Evolutionary conservation across 2,113 vertebrate species (phyloP), one percentile per base, ranked within the genome.

Genomic region (Gobio gobio): DNA sequence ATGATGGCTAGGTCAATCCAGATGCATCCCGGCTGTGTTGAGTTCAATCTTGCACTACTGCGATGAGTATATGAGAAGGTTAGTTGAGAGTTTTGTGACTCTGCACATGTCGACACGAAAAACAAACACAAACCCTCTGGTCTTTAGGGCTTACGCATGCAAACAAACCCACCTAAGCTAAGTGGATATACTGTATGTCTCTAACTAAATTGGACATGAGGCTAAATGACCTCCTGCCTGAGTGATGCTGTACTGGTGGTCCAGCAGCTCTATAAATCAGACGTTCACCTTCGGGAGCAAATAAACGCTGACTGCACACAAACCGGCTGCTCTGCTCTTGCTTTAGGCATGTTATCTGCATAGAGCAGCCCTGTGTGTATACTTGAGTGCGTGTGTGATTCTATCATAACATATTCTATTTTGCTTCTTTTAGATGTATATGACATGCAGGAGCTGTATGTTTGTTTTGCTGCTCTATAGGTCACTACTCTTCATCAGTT

Each of bases 191-290:
- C 59, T 26, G 16, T 49, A 82, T 14, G 9, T 58, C 20, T 72
- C 22, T 40, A 26, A 43, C 26, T 13, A 83, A 43, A 58, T 43
- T 58, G 66, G 20, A 26, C 54, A 36, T 70, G 24, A 49, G n/a
- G 16, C 3, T 68, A 47, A 68, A 54, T 59, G 16, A 20, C 51
- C 64, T 45, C 26, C 33, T 72, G 22, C 36, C 5, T 81, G 77
- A 81, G 29, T 45, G 84, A 86, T 80, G 78, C 54, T 86, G 16
- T 29, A 74, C 78, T 63, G 43, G 40, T 61, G 51, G 72, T 81
- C 66, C 56, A 40, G 78, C 78, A 74, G 77, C 40, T 73, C 78
- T 74, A 64, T 86, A 86, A 81, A 81, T 74, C 66, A 80, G 29
- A 51, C 58, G 45, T 47, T 81, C 45, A 80, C 64, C 78, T 72